phyloP scores from a whole-genome alignment of 2,113 vertebrate species.

The Pardalotus punctatus region DNA sequence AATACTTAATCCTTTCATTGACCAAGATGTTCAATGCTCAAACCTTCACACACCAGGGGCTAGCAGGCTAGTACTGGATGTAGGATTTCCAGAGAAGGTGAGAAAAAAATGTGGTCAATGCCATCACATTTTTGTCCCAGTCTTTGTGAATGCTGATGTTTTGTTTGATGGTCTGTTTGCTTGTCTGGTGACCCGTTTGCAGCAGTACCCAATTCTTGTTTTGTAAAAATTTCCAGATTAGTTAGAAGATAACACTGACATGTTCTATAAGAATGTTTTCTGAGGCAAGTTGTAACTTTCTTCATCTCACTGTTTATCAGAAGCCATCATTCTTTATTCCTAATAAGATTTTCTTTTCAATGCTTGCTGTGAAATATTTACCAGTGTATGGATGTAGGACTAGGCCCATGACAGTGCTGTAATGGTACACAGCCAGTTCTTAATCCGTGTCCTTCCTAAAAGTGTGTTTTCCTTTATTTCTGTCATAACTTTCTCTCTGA shows the following conservation, averaged over 20 bases:
- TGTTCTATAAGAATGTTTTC: not conserved
- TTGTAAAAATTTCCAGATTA: not conserved
- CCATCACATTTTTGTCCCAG: not conserved
- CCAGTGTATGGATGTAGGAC: not conserved
- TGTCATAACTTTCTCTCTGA: not conserved
- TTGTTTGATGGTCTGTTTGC: not conserved
- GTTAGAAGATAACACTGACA: not conserved
- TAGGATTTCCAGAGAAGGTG: not conserved
- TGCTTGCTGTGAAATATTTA: not conserved
- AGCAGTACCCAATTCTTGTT: not conserved
- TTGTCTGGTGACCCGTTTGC: not conserved
- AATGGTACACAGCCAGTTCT: not conserved
- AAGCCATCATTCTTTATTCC: not conserved
- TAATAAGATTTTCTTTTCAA: not conserved
- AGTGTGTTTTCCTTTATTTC: not conserved
- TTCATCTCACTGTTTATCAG: not conserved
- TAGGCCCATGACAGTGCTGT: not conserved
- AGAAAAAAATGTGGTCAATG: not conserved
- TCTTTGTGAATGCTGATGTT: not conserved
- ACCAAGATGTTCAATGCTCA: fast-evolving
- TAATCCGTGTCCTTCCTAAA: not conserved
- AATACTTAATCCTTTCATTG: not conserved
- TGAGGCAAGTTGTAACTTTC: not conserved
- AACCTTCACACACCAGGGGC: fast-evolving
- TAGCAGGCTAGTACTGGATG: not conserved